A percentile compares a stretch with the other conserved stretches of the same genome.
Evolutionary conservation across 2,113 vertebrate genomes (phyloP).

Genomic region (Oxyura jamaicensis): DNA sequence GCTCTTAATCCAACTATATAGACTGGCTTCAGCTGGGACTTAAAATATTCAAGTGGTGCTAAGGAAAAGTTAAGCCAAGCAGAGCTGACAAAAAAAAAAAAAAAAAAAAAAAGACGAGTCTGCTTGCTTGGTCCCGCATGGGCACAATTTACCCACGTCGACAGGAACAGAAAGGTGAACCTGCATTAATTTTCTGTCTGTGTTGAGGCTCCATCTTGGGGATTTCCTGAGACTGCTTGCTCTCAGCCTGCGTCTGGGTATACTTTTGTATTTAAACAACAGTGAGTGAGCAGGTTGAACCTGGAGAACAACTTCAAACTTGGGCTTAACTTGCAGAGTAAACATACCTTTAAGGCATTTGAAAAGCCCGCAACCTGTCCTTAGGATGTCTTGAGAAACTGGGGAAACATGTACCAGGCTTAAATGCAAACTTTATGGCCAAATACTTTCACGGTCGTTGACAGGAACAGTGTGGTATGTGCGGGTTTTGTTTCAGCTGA

Average conservation of each 20-base stretch:
- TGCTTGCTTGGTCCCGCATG: not conserved
- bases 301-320: not conserved
- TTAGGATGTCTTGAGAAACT: not conserved
- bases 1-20: not conserved
- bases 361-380: not conserved
- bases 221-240: not conserved
- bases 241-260: not conserved
- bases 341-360: not conserved
- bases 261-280: not conserved
- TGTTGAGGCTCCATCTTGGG: not conserved
- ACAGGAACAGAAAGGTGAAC: not conserved
- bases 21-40: not conserved
- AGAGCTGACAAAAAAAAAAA: not conserved
- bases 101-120: not conserved
- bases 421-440: not conserved
- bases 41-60: not conserved
- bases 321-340: not conserved
- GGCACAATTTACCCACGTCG: not conserved
- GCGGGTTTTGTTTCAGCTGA: not conserved
- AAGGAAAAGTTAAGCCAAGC: not conserved
- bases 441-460: not conserved
- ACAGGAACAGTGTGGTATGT: not conserved
- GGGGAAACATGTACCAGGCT: not conserved
- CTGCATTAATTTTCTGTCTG: not conserved
- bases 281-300: not conserved